Evolutionary conservation across 2,888 invertebrate species (phyloP).

Genomic region (Sicus ferrugineus): DNA sequence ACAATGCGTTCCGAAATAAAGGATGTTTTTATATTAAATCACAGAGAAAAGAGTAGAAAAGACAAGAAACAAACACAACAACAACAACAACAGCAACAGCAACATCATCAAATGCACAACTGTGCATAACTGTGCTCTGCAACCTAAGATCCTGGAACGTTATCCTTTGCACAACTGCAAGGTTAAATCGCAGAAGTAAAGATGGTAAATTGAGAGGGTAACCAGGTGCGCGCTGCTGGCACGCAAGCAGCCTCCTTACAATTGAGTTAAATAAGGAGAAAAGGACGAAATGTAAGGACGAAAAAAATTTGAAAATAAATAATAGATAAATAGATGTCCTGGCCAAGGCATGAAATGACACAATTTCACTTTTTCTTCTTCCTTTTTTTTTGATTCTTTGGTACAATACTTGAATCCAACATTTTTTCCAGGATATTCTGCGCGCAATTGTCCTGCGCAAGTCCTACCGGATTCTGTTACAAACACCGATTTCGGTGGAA

Average conservation of each 20-base stretch:
- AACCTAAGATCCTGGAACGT: slow-evolving; percentile 20
- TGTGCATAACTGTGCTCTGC: slow-evolving; percentile 6
- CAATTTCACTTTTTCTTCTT: slow-evolving; percentile 41
- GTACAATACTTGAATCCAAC: neutral
- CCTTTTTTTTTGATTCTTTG: neutral
- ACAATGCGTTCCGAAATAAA: slow-evolving; percentile 7
- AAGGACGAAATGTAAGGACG: neutral
- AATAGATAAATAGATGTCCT: slow-evolving; percentile 16
- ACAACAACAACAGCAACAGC: neutral
- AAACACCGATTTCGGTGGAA: slow-evolving; percentile 23
- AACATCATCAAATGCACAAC: neutral
- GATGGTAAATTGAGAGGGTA: slow-evolving; percentile 24
- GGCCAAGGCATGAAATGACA: slow-evolving; percentile 43
- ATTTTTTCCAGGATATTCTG: neutral
- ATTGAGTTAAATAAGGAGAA: neutral
- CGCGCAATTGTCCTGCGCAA: slow-evolving; percentile 19
- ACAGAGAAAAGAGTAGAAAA: slow-evolving; percentile 17
- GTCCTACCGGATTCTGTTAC: slow-evolving; percentile 15
- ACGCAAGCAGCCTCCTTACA: neutral
- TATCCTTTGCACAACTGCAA: slow-evolving; percentile 19
- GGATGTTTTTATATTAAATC: slow-evolving; percentile 33
- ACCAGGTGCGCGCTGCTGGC: slow-evolving; percentile 34
- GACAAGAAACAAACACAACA: neutral
- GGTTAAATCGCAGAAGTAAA: slow-evolving; percentile 16
- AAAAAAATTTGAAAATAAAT: slow-evolving; percentile 2